A percentile compares a stretch with the other conserved stretches of the same genome.
These are phyloP conservation scores for Plotosus lineatus DNA, from an alignment of 2,113 vertebrate species.

Conservation along the genomic window DNA sequence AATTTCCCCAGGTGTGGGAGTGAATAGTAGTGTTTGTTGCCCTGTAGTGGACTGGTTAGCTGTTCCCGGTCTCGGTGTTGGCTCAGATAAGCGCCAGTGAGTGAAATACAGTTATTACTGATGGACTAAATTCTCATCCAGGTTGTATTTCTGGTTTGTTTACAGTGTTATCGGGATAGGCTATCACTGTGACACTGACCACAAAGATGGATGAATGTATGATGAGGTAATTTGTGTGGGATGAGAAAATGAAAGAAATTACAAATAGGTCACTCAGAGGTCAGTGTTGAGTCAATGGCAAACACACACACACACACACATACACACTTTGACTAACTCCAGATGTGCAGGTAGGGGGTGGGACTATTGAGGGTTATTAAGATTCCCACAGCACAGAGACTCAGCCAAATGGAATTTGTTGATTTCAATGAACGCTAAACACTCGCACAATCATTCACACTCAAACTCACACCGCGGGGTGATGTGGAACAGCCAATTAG, in stretches of 20 bases:
- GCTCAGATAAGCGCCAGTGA: no score
- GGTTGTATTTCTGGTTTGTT: not conserved
- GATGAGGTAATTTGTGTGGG: not conserved
- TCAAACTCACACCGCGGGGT: no score
- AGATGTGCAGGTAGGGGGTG: slow-evolving; percentile 43
- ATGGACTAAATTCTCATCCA: not conserved
- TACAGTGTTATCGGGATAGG: not conserved
- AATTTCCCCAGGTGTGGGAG: no score
- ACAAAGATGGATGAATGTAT: not conserved
- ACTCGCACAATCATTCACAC: no score
- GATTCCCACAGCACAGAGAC: slow-evolving; percentile 19
- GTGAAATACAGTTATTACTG: not conserved
- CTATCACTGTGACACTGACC: not conserved
- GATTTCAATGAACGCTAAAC: slow-evolving; percentile 14
- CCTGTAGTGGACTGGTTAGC: no score
- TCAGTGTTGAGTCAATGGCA: not conserved
- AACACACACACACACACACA: not conserved
- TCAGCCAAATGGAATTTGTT: slow-evolving; percentile 32
- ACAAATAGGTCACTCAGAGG: slow-evolving; percentile 15
- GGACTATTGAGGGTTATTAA: slow-evolving; percentile 8
- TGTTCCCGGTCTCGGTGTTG: no score
- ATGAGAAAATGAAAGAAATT: not conserved
- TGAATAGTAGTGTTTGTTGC: no score
- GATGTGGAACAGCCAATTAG: no score
- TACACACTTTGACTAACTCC: not conserved